Conservation (phyloP, 2,113 vertebrate species). For the Gila orcuttii region DNA sequence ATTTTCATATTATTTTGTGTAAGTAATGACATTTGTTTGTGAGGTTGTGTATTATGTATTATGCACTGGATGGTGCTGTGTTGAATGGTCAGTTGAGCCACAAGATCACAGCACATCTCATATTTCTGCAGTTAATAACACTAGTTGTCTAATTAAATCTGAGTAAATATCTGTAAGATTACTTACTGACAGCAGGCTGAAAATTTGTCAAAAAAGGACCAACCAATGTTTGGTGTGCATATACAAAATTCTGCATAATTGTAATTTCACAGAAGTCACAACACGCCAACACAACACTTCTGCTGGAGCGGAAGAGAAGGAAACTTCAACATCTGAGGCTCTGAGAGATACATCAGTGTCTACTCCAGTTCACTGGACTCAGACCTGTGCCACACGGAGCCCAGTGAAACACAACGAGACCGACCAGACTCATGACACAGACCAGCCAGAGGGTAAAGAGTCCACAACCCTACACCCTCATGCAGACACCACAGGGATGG, state of each 20-base stretch:
- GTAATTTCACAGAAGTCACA: neutral
- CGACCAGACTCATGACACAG: neutral
- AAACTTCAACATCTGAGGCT: neutral
- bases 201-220: neutral
- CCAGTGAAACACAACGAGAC: neutral
- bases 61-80: no score
- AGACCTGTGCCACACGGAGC: neutral
- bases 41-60: no score
- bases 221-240: no score
- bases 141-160: neutral
- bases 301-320: neutral
- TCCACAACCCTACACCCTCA: neutral
- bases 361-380: neutral
- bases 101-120: no score
- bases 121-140: neutral
- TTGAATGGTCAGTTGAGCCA: no score
- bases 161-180: neutral
- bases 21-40: no score
- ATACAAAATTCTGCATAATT: neutral
- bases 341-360: neutral
- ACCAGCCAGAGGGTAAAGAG: no score
- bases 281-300: no score
- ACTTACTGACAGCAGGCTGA: neutral
- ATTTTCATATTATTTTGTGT: no score
- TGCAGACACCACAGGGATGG: neutral